Percentiles rank a stretch among this genome's conserved stretches.
phyloP scores from a whole-genome alignment of 2,797 vertebrate species.

The Acipenser transmontanus region DNA sequence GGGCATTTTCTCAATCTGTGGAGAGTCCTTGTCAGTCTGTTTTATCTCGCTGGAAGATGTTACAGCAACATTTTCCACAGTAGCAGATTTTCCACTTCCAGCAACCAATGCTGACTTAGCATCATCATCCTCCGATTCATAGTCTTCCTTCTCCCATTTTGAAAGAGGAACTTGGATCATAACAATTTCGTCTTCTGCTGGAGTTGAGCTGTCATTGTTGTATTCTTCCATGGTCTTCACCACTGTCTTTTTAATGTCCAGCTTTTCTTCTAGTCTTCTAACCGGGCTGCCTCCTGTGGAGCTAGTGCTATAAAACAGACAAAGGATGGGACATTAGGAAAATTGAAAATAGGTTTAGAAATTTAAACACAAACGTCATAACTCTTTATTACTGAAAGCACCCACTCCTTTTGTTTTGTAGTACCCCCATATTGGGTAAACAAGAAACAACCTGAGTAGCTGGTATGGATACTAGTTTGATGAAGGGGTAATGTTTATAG shows the following conservation, averaged over 20 bases:
- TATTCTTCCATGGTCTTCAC: conserved; percentile 76
- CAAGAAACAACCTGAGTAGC: too few species aligned
- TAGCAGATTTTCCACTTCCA: conserved; percentile 40
- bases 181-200: conserved; percentile 69
- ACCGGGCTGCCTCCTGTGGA: conserved; percentile 75
- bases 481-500: too few species aligned
- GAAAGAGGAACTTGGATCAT: conserved; percentile 75
- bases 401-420: too few species aligned
- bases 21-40: conserved; percentile 54
- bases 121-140: conserved; percentile 74
- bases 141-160: conserved; percentile 79
- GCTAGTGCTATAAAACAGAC: conserved; percentile 53
- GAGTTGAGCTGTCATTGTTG: conserved; percentile 64
- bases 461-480: too few species aligned
- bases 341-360: too few species aligned
- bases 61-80: conserved; percentile 49
- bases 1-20: conserved; percentile 47
- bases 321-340: not conserved
- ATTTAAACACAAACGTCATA: too few species aligned
- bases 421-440: too few species aligned
- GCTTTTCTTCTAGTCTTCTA: conserved; percentile 62
- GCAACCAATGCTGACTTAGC: conserved; percentile 43
- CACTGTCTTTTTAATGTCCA: conserved; percentile 62
- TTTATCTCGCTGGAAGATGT: conserved; percentile 48
- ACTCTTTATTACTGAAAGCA: too few species aligned